Evolutionary conservation across 2,888 invertebrate species (phyloP).

Genomic region (Rhagonycha fulva): DNA sequence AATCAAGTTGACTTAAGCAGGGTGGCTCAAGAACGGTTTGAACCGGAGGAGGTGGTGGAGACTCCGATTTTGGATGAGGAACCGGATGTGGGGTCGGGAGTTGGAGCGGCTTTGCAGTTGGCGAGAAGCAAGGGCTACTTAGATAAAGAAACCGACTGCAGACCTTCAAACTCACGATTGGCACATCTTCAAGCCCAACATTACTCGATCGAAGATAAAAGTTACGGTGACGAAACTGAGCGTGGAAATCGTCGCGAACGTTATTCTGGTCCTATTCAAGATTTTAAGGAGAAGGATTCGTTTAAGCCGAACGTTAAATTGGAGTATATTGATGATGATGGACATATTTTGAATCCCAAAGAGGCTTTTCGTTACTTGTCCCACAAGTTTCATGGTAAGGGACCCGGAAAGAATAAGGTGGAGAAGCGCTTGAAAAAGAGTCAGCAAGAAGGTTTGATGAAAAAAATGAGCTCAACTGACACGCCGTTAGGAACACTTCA

Average conservation of each 20-base stretch:
- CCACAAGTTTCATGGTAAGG: constrained; percentile 99
- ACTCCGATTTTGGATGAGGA: constrained; percentile 86
- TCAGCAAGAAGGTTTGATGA: constrained; percentile 93
- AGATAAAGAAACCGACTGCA: constrained; percentile 77
- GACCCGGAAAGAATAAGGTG: constrained; percentile 97
- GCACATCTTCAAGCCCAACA: constrained; percentile 79
- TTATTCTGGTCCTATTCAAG: constrained; percentile 82
- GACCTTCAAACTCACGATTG: constrained; percentile 72
- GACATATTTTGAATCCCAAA: constrained; percentile 88
- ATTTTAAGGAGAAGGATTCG: constrained; percentile 88
- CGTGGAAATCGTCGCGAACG: constrained; percentile 64
- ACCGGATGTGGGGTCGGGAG: constrained; percentile 88
- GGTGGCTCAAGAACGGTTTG: constrained; percentile 14
- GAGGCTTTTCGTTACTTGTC: constrained; percentile 96
- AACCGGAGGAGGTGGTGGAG: constrained; percentile 54
- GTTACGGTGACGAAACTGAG: constrained; percentile 73
- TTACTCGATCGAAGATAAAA: constrained; percentile 80
- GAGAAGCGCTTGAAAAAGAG: constrained; percentile 95
- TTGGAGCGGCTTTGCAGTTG: constrained; percentile 87
- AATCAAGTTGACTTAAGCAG: constrained; percentile 57
- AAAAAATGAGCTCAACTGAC: constrained; percentile 97
- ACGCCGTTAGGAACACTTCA: constrained; percentile 94
- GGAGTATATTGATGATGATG: constrained; percentile 97
- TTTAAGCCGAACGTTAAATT: constrained; percentile 94
- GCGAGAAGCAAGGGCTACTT: constrained; percentile 94